Conservation (phyloP, 2,888 invertebrate species). For the Drosophila barbarae region DNA sequence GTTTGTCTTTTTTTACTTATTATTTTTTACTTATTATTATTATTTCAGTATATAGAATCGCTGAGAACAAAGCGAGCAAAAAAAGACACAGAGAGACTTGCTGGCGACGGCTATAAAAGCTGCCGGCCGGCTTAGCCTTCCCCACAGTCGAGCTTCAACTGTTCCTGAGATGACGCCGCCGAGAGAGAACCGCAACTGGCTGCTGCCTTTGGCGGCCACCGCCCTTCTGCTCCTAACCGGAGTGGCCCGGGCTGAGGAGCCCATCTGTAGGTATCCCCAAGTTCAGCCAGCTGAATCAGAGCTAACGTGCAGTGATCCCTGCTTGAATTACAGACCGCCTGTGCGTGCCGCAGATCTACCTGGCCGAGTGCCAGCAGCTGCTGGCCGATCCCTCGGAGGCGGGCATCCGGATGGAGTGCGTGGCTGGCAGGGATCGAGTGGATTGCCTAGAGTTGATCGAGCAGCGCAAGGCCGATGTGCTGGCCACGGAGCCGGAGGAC, state of each 20-base stretch:
- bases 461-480: constrained; percentile 88
- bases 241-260: constrained; percentile 54
- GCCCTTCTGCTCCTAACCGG: constrained; percentile 25
- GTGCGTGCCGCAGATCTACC: constrained; percentile 85
- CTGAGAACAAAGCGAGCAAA: constrained; percentile 10
- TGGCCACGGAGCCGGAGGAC: constrained; percentile 91
- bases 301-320: background rate
- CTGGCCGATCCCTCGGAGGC: constrained; percentile 79
- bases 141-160: constrained; percentile 57
- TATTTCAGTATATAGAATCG: constrained; percentile 3
- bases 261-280: constrained; percentile 54
- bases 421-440: constrained; percentile 85
- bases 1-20: constrained; percentile 7
- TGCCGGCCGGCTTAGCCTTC: constrained; percentile 53
- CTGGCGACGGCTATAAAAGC: constrained; percentile 51
- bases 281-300: no score
- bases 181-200: constrained; percentile 31
- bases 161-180: constrained; percentile 36
- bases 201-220: constrained; percentile 33
- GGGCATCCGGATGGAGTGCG: constrained; percentile 83
- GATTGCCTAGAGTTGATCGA: constrained; percentile 87
- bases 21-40: constrained; percentile 8
- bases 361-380: constrained; percentile 83
- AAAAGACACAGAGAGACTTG: constrained; percentile 1
- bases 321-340: constrained; percentile 82